These are phyloP conservation scores for Hoplostethus mediterraneus DNA, from an alignment of 2,797 vertebrate species.

Conservation along the genomic window DNA sequence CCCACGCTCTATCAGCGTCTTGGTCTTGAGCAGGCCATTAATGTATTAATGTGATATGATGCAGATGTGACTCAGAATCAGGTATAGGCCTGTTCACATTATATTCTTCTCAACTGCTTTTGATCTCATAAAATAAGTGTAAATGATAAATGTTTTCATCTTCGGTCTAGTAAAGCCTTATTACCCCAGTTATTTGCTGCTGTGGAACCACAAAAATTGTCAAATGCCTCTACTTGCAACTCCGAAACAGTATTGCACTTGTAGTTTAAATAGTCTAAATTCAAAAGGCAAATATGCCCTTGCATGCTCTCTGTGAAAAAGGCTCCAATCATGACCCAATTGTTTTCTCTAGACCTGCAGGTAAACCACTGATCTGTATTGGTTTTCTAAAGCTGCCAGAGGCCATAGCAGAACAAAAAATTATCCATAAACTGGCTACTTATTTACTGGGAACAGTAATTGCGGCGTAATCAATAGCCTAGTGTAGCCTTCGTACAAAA, in stretches of 20 bases:
- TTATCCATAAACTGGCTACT: too few relatives aligned
- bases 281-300: neutral
- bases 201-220: slow-evolving; percentile 48
- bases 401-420: too few relatives aligned
- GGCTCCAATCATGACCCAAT: too few relatives aligned
- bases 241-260: neutral
- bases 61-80: neutral
- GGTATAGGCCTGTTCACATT: too few relatives aligned
- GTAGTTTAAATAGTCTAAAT: neutral
- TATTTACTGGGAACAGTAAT: neutral
- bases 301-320: too few relatives aligned
- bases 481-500: too few relatives aligned
- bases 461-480: neutral
- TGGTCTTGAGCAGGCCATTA: slow-evolving; percentile 32
- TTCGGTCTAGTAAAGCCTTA: slow-evolving; percentile 55
- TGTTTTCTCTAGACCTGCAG: too few relatives aligned
- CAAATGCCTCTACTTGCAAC: slow-evolving; percentile 10
- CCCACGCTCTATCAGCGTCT: slow-evolving; percentile 42
- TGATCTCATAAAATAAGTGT: too few relatives aligned
- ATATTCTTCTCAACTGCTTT: too few relatives aligned
- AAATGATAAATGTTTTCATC: slow-evolving; percentile 61
- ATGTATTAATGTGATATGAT: slow-evolving; percentile 42
- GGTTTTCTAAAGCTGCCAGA: too few relatives aligned
- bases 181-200: slow-evolving; percentile 63
- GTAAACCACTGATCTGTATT: too few relatives aligned